A percentile compares a stretch with the other conserved stretches of the same genome.
Evolutionary conservation across 2,797 vertebrate species (phyloP).

Genomic region (Hipposideros larvatus): DNA sequence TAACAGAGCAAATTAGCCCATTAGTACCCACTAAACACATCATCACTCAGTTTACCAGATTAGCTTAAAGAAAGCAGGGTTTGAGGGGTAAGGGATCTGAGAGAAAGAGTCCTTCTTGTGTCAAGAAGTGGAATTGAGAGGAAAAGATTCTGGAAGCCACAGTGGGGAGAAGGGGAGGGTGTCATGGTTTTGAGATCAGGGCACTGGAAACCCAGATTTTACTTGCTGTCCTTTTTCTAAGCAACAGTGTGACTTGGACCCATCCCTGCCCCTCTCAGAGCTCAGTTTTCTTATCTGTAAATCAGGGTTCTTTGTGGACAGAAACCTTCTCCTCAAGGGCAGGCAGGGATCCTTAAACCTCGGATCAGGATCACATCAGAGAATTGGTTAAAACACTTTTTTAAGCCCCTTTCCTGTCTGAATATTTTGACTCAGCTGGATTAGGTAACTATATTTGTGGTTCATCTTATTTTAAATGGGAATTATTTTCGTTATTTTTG

Average conservation of each 20-base stretch:
- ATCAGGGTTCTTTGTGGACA: not conserved
- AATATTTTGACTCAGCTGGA: not conserved
- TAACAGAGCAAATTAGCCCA: not conserved
- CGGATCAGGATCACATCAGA: not conserved
- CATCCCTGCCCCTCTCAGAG: not conserved
- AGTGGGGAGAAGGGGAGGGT: not conserved
- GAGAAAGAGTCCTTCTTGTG: not conserved
- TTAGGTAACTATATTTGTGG: not conserved
- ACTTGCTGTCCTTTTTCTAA: not conserved
- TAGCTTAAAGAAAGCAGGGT: not conserved
- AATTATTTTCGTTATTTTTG: constrained; percentile 25
- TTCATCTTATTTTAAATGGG: constrained; percentile 37
- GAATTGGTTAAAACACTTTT: not conserved
- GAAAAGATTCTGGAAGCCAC: not conserved
- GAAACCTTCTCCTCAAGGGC: not conserved
- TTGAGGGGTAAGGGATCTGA: not conserved
- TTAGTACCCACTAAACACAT: constrained; percentile 20
- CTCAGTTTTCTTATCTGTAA: not conserved
- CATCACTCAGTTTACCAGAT: not conserved
- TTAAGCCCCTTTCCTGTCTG: not conserved
- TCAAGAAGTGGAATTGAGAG: not conserved
- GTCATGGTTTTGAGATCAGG: not conserved
- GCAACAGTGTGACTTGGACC: not conserved
- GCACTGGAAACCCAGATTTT: not conserved
- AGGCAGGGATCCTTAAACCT: not conserved